Evolutionary conservation across 2,113 vertebrate genomes (phyloP).

Genomic region (Calonectris borealis): DNA sequence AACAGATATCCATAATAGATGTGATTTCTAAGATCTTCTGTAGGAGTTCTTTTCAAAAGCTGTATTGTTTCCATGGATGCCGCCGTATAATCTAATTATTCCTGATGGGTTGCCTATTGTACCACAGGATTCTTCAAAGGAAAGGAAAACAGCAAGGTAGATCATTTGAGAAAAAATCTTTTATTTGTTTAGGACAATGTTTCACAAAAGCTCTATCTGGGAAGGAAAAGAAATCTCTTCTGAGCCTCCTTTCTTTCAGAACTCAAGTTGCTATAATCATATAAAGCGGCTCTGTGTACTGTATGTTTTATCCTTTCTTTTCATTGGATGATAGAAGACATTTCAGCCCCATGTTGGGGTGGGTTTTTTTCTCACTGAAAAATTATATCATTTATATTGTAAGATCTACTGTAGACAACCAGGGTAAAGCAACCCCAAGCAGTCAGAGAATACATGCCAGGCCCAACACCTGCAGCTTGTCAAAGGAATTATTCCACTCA

Average conservation of each 20-base stretch:
- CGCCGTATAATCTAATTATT: conserved; percentile 73
- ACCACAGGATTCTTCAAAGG: conserved; percentile 59
- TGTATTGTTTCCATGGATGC: conserved; percentile 68
- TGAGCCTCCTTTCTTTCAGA: conserved; percentile 58
- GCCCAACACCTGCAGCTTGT: conserved; percentile 57
- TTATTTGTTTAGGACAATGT: conserved; percentile 72
- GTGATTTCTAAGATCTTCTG: conserved; percentile 67
- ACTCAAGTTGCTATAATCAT: conserved; percentile 57
- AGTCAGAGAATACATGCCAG: conserved; percentile 27
- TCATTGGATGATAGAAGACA: conserved; percentile 51
- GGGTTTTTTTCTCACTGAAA: conserved; percentile 33
- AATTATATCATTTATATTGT: conserved; percentile 57
- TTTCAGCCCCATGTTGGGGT: conserved; percentile 56
- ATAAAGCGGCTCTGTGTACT: conserved; percentile 37
- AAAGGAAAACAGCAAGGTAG: conserved; percentile 70
- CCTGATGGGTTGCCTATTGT: conserved; percentile 68
- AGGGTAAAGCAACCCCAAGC: conserved; percentile 36
- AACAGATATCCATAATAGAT: conserved; percentile 67
- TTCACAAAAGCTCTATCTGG: conserved; percentile 64
- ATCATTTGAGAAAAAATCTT: conserved; percentile 70
- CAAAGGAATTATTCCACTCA: conserved; percentile 54
- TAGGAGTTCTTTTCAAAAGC: conserved; percentile 61
- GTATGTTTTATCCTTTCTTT: conserved; percentile 61
- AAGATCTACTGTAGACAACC: conserved; percentile 54
- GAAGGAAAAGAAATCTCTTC: conserved; percentile 66